Base-by-base conservation (phyloP, 2,888 invertebrate species). In the Mesorhabditis spiculigera region DNA sequence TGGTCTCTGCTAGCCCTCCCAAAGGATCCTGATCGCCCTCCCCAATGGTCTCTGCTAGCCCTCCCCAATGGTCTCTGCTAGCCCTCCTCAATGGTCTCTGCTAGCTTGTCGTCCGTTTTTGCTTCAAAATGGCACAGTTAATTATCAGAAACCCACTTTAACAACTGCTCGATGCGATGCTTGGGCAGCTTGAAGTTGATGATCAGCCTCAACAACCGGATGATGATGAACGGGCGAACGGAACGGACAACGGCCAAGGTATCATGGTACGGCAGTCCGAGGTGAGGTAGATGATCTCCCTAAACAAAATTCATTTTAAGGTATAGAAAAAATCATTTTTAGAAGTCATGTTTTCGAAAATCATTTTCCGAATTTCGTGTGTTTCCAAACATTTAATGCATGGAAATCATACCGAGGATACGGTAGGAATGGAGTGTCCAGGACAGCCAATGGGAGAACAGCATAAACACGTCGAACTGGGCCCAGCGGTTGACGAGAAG, bases 181-280 rank as follows among this genome's bases (percentile, higher is more conserved):
- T 97, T 97, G 75, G 98, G 98, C 92, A 99, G 93, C 13, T 96
- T 95, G 87, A 99, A 97, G 86, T 97, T 97, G 16, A 99, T 90
- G 88, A 97, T 95, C 70, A 97, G 94, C 82, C 98, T 90, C 68
- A 98, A 90, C 86, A 98, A 95, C 80, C 97, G 90, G 83, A 98
- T 93, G 91, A 98, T 94, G 62, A 98, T 97, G 70, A 98, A 89
- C 4, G 98, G 98, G 72, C 98, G 90, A 4, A 97, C 95, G 65
- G 95, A 93, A 86, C 98, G 90, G 80, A 98, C 88, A 81, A 96
- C 93, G 44, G 82, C 82, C 66, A 95, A 94, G 77, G 94, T 89
- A 79, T 93, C 93, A 82, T 93, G 93, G 87, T 93, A 94, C 86
- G 91, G 78, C 63, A 85, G 81, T 42, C 83, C 83, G 61, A 5